Evolutionary conservation across 2,888 invertebrate genomes (phyloP).

Genomic region (Tenthredo scrophulariae): DNA sequence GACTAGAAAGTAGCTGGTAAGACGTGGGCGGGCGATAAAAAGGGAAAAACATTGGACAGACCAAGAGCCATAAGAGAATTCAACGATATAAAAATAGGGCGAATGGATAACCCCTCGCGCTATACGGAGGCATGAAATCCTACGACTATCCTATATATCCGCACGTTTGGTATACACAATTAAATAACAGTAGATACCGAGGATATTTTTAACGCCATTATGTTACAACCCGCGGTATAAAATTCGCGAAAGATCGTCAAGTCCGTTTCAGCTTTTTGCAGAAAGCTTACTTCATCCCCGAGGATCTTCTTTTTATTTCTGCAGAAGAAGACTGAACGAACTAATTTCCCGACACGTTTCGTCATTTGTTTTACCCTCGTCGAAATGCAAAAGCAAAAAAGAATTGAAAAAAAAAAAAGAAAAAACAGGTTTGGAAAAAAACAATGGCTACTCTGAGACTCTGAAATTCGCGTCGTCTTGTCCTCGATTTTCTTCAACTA

Average conservation of each 20-base stretch:
- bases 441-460: not conserved
- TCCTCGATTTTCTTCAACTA: not conserved
- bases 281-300: not conserved
- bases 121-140: not conserved
- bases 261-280: not conserved
- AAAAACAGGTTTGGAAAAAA: not conserved
- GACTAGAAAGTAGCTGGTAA: slow-evolving; percentile 51
- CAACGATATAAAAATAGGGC: slow-evolving; percentile 23
- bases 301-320: not conserved
- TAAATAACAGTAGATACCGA: not conserved
- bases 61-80: slow-evolving; percentile 32
- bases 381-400: not conserved
- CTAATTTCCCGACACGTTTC: not conserved
- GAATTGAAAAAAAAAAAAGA: not conserved
- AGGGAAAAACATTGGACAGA: slow-evolving; percentile 47
- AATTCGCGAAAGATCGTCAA: not conserved
- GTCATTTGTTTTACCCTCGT: not conserved
- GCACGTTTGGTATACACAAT: not conserved
- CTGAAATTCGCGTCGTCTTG: not conserved
- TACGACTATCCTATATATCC: not conserved
- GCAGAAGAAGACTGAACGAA: not conserved
- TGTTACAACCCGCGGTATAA: not conserved
- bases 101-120: not conserved
- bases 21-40: slow-evolving; percentile 46
- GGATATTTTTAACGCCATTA: not conserved